Evolutionary conservation across 2,113 vertebrate genomes (phyloP).

Genomic region (Callaeas wilsoni): DNA sequence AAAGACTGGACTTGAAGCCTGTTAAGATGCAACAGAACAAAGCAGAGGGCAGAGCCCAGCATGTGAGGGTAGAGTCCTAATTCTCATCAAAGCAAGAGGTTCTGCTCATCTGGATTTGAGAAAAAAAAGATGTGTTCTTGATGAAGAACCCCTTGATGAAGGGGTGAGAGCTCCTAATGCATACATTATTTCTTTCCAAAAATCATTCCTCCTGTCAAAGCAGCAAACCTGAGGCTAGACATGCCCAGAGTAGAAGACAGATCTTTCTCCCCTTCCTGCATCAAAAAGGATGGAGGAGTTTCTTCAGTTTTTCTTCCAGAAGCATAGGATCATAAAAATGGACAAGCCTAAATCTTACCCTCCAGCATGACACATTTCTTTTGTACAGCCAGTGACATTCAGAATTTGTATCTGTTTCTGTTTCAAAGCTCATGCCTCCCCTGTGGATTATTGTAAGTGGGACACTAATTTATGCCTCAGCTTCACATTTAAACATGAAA

Average conservation of each 20-base stretch:
- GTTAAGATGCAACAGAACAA: not conserved
- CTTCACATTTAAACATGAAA: slow-evolving; percentile 11
- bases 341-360: not conserved
- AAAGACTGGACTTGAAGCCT: not conserved
- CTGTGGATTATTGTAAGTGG: not conserved
- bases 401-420: not conserved
- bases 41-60: not conserved
- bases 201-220: not conserved
- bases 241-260: not conserved
- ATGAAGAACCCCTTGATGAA: not conserved
- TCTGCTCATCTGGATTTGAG: not conserved
- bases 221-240: not conserved
- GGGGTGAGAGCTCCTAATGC: not conserved
- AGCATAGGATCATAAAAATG: not conserved
- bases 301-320: not conserved
- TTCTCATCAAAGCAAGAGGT: not conserved
- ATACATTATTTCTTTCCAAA: not conserved
- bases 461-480: not conserved
- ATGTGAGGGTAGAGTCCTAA: not conserved
- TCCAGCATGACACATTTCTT: not conserved
- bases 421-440: not conserved
- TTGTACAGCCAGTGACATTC: not conserved
- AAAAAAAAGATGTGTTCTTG: not conserved
- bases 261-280: not conserved
- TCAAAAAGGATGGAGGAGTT: not conserved